Evolutionary conservation across 2,797 vertebrate species (phyloP).

Genomic region (Lindbergichthys nudifrons): DNA sequence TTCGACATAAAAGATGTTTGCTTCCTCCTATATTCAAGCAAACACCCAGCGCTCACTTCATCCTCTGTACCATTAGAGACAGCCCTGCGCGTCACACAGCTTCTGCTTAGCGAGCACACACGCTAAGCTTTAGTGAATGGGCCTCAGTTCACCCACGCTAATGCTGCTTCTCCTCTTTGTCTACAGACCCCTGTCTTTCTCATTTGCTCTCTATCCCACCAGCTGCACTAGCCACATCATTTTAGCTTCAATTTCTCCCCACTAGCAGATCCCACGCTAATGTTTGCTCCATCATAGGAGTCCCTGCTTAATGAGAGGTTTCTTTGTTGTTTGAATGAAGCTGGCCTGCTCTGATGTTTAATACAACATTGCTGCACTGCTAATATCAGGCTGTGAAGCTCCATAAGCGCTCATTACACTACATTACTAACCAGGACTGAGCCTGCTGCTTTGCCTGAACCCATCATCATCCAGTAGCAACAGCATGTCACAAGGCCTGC

Average conservation of each 20-base stretch:
- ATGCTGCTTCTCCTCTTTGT: constrained; percentile 28
- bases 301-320: constrained; percentile 36
- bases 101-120: constrained; percentile 29
- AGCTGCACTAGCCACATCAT: constrained; percentile 62
- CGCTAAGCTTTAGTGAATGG: constrained; percentile 51
- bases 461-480: constrained; percentile 40
- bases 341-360: constrained; percentile 24
- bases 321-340: constrained; percentile 28
- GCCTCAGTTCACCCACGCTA: constrained; percentile 8
- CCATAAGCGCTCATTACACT: constrained; percentile 43
- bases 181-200: constrained; percentile 19
- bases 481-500: constrained; percentile 18
- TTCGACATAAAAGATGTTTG: not conserved
- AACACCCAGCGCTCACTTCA: constrained; percentile 1
- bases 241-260: constrained; percentile 30
- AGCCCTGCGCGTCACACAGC: constrained; percentile 32
- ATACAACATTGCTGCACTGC: constrained; percentile 33
- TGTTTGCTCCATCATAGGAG: constrained; percentile 44
- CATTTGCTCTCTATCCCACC: constrained; percentile 31
- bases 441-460: constrained; percentile 51
- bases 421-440: constrained; percentile 25
- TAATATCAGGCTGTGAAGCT: constrained; percentile 36
- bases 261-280: constrained; percentile 44
- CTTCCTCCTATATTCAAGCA: not conserved
- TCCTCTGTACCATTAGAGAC: constrained; percentile 29